phyloP scores from a whole-genome alignment of 2,797 vertebrate species.

The Oryzias dopingdopingensis region DNA sequence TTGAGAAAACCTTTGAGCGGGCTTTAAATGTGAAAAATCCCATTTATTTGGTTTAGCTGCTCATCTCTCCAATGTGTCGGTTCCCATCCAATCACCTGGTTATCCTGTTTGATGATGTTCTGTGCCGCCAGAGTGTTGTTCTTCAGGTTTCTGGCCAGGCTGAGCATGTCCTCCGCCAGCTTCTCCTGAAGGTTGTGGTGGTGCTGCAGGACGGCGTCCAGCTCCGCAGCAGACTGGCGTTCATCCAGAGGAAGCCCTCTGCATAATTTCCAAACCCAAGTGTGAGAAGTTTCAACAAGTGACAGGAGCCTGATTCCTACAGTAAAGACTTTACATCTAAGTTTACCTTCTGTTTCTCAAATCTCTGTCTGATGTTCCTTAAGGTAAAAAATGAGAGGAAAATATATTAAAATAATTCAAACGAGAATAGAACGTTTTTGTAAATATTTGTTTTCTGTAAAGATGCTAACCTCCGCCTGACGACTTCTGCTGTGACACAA shows the following conservation, averaged over 20 bases:
- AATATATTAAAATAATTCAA: background rate
- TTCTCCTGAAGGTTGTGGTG: constrained; percentile 96
- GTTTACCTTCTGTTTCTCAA: constrained; percentile 76
- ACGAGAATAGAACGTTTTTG: too few species aligned
- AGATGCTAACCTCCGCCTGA: constrained; percentile 57
- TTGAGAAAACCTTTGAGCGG: too few species aligned
- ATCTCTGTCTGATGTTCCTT: constrained; percentile 58
- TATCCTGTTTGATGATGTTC: constrained; percentile 96
- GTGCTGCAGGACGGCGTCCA: constrained; percentile 89
- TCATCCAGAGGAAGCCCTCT: constrained; percentile 80
- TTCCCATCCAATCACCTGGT: constrained; percentile 81
- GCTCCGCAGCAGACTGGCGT: constrained; percentile 87
- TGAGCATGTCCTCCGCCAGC: constrained; percentile 94
- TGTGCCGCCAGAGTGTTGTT: constrained; percentile 94
- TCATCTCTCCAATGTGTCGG: too few species aligned
- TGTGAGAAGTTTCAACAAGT: background rate
- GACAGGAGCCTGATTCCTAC: background rate
- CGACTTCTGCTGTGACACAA: constrained; percentile 46
- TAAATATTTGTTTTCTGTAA: too few species aligned
- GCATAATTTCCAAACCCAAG: background rate
- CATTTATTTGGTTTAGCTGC: too few species aligned
- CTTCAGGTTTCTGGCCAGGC: constrained; percentile 91
- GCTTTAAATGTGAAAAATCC: too few species aligned
- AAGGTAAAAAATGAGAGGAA: constrained; percentile 2
- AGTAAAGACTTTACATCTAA: background rate